A percentile compares a stretch with the other conserved stretches of the same genome.
Conservation (phyloP, 2,797 vertebrate genomes). For the Lepus oiostolus region DNA sequence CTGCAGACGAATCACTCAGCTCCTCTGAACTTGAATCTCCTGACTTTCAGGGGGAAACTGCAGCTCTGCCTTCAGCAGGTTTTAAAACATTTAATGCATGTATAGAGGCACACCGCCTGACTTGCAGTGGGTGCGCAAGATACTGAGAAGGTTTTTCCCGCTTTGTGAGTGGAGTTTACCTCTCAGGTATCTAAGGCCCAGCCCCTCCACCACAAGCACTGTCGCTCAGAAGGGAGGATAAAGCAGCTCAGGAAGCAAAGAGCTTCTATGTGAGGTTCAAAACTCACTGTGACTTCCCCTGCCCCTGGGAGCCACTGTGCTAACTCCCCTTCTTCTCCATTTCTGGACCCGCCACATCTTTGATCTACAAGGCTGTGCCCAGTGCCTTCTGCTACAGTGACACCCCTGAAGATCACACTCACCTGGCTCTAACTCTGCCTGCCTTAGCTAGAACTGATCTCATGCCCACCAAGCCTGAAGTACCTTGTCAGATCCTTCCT, state of each 20-base stretch:
- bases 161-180: background rate
- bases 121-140: background rate
- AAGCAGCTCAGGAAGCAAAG: constrained; percentile 6
- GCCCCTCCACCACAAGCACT: too few relatives aligned
- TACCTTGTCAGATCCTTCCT: background rate
- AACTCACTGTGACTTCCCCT: background rate
- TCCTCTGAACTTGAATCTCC: constrained; percentile 20
- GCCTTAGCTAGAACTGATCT: background rate
- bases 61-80: background rate
- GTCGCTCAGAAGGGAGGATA: background rate
- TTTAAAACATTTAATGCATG: background rate
- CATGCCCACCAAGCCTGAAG: background rate
- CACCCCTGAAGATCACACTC: background rate
- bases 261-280: background rate
- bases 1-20: background rate
- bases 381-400: background rate
- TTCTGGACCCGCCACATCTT: background rate
- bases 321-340: background rate
- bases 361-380: background rate
- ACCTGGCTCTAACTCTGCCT: background rate
- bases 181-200: background rate
- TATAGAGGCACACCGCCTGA: background rate
- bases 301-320: background rate
- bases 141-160: background rate
- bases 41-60: background rate